Evolutionary conservation across 1,140 invertebrate species (phyloP).

Genomic region (Drosophila ficusphila): DNA sequence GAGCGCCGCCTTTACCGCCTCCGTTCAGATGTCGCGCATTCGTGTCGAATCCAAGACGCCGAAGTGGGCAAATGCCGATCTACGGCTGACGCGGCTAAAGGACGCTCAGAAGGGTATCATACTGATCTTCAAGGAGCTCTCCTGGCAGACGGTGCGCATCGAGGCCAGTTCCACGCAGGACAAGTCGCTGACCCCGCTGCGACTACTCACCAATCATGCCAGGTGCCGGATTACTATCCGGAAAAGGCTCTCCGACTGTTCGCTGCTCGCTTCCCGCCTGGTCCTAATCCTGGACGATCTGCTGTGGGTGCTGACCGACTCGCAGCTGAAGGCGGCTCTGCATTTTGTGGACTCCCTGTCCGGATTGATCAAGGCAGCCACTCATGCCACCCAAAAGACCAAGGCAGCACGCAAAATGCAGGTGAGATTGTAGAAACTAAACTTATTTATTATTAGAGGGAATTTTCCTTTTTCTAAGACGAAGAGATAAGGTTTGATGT

Average conservation of each 20-base stretch:
- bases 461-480: neutral
- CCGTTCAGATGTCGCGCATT: slow-evolving; percentile 96
- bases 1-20: slow-evolving; percentile 96
- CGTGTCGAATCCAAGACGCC: slow-evolving; percentile 96
- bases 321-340: slow-evolving; percentile 97
- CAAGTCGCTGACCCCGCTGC: slow-evolving; percentile 93
- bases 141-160: slow-evolving; percentile 98
- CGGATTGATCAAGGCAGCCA: slow-evolving; percentile 93
- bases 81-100: slow-evolving; percentile 95
- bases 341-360: slow-evolving; percentile 96
- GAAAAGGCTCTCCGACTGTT: slow-evolving; percentile 94
- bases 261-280: slow-evolving; percentile 95
- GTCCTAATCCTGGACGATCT: slow-evolving; percentile 97
- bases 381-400: slow-evolving; percentile 91
- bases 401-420: slow-evolving; percentile 96
- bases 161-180: slow-evolving; percentile 95
- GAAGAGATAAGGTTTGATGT: too few species aligned
- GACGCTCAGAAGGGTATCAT: slow-evolving; percentile 94
- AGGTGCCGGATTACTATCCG: slow-evolving; percentile 98
- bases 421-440: slow-evolving; percentile 84
- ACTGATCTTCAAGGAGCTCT: slow-evolving; percentile 98
- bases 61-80: slow-evolving; percentile 92
- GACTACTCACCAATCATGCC: slow-evolving; percentile 97
- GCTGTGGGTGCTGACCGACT: slow-evolving; percentile 99
- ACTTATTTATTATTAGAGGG: neutral